These are phyloP conservation scores for Elegia similella DNA, from an alignment of 2,888 invertebrate species.

Conservation along the genomic window DNA sequence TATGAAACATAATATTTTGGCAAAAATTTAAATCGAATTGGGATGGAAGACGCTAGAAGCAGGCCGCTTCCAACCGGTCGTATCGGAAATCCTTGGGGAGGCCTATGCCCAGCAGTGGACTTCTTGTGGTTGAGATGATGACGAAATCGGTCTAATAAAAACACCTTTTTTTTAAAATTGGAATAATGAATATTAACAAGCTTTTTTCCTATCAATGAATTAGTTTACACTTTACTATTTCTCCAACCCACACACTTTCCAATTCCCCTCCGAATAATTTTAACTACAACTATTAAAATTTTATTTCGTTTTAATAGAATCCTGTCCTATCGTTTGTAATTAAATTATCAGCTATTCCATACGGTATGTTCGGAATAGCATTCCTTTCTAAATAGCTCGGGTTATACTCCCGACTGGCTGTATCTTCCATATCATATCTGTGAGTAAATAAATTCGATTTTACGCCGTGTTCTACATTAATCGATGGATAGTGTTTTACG, in stretches of 20 bases:
- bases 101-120: too few relatives aligned
- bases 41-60: too few relatives aligned
- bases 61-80: too few relatives aligned
- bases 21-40: too few relatives aligned
- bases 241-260: not conserved
- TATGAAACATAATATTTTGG: too few relatives aligned
- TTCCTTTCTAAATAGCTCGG: slow-evolving; percentile 13
- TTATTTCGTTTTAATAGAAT: slow-evolving; percentile 11
- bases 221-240: not conserved
- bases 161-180: too few relatives aligned
- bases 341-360: slow-evolving; percentile 41
- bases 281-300: slow-evolving; percentile 10
- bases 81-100: too few relatives aligned
- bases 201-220: not conserved
- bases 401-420: slow-evolving; percentile 27
- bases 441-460: slow-evolving; percentile 65
- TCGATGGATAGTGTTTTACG: slow-evolving; percentile 37
- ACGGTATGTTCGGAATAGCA: slow-evolving; percentile 20
- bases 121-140: too few relatives aligned
- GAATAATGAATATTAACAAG: too few relatives aligned
- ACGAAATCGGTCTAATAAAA: too few relatives aligned
- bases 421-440: slow-evolving; percentile 50
- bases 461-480: slow-evolving; percentile 56
- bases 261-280: slow-evolving; percentile 9
- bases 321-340: slow-evolving; percentile 36